phyloP scores from a whole-genome alignment of 1,140 invertebrate genomes.

The Pantala flavescens region DNA sequence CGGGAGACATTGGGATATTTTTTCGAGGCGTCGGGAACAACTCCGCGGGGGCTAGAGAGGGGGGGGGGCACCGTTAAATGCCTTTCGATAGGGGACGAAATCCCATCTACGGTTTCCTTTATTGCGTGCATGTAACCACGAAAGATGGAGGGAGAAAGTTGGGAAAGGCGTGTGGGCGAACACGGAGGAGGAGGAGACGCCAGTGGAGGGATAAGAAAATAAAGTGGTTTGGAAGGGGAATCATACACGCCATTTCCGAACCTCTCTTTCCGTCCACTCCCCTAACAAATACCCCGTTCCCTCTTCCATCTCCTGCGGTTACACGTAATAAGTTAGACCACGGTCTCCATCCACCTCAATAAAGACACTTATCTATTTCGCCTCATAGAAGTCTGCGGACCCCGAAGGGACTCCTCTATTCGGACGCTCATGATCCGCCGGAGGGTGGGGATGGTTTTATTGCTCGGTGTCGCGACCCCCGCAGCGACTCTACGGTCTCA shows the following conservation, averaged over 20 bases:
- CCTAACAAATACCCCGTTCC: background rate
- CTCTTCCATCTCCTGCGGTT: background rate
- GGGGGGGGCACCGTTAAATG: background rate
- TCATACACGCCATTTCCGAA: background rate
- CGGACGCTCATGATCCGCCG: background rate
- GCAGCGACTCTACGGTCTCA: background rate
- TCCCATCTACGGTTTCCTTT: too few species aligned
- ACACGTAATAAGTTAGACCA: background rate
- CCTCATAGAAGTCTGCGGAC: background rate
- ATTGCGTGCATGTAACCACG: background rate
- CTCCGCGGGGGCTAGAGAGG: background rate
- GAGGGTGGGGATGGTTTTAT: background rate
- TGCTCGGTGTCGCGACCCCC: background rate
- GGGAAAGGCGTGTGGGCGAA: background rate
- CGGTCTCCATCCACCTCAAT: background rate
- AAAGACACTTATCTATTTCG: background rate
- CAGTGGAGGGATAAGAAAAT: background rate
- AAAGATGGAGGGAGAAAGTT: background rate
- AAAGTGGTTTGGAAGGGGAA: background rate
- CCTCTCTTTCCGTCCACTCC: background rate
- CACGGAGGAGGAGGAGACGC: background rate
- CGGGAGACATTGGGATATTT: too few species aligned
- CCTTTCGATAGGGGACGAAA: too few species aligned
- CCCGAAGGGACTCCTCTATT: background rate
- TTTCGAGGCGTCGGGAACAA: too few species aligned